Evolutionary conservation across 2,113 vertebrate genomes (phyloP), one percentile per base, ranked within the genome.

Genomic region (Pseudolaguvia tuberculata): DNA sequence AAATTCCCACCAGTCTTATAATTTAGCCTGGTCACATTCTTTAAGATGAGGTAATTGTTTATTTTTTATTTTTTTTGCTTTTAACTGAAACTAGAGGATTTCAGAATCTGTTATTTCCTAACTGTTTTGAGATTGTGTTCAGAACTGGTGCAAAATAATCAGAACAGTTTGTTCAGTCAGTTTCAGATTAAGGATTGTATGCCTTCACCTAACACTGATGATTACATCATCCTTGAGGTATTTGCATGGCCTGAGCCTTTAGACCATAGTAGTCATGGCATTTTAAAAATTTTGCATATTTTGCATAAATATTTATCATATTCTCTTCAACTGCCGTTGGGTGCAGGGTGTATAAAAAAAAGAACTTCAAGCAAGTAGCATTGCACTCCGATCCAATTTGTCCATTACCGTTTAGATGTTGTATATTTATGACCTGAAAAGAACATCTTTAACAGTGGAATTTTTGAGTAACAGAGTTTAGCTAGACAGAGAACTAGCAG

Each of bases 211-310:
- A 47, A 75, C 17, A 47, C 63, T 18, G 18, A 20, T 12, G 52
- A 27, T 78, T 70, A 80, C 70, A 71, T 80, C 73, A 70, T 71
- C 50, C 47, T 48, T 70, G 50, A 42, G 56, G 65, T 71, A 83
- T 79, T 79, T 69, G 15, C 23, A 67, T 71, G 70, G 51, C 65
- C 75, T 62, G 51, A 70, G 56, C 29, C 39, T 75, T 66, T 48
- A 17, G 55, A 42, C 47, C 45, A 35, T 47, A 7, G 29, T 18
- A 51, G 57, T 73, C 29, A 62, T 63, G 50, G 45, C 27, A 25
- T 58, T 57, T 42, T 53, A 42, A 48, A 2, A n/a, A 53, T 62
- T 48, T 48, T 47, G 21, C 35, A 58, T 45, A 55, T 45, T 72
- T 61, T 31, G 57, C 57, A n/a, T 47, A 61, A 72, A 72, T 71